phyloP scores from a whole-genome alignment of 1,140 invertebrate genomes.

The Calliopsis andreniformis region DNA sequence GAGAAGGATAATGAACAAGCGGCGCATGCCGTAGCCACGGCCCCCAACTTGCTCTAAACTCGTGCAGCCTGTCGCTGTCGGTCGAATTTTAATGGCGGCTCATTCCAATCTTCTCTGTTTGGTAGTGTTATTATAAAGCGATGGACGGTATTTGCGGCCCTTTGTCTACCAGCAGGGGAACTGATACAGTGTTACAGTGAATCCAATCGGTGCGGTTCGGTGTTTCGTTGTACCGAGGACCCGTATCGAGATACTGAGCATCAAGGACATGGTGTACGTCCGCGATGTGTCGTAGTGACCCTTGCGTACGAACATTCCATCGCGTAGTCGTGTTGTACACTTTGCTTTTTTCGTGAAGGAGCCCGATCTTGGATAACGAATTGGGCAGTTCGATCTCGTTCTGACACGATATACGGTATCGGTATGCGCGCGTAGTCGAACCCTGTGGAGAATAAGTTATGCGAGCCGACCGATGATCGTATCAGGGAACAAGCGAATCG shows the following conservation, averaged over 20 bases:
- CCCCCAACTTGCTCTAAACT: conserved; percentile 66
- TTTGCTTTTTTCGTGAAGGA: conserved; percentile 46
- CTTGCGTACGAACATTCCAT: conserved; percentile 57
- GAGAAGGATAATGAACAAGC: conserved; percentile 53
- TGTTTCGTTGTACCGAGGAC: conserved; percentile 15
- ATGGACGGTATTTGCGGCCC: conserved; percentile 55
- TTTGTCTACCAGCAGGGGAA: conserved; percentile 25
- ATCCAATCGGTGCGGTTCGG: not conserved
- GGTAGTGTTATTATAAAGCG: conserved; percentile 75
- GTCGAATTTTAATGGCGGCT: conserved; percentile 80
- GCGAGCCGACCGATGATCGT: conserved; percentile 29
- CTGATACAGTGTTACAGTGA: not conserved
- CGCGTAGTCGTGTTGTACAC: conserved; percentile 38
- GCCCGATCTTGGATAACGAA: conserved; percentile 33
- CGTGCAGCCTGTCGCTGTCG: conserved; percentile 66
- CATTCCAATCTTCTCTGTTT: conserved; percentile 67
- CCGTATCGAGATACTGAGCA: conserved; percentile 1
- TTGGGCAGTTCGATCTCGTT: conserved; percentile 1
- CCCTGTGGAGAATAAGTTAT: not conserved
- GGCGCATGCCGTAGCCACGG: conserved; percentile 69
- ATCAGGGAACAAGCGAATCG: conserved; percentile 37
- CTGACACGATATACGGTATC: not conserved
- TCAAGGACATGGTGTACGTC: conserved; percentile 68
- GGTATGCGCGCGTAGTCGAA: too few relatives aligned
- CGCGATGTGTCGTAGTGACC: conserved; percentile 71